Evolutionary conservation across 2,888 invertebrate genomes (phyloP), one percentile per base, ranked within the genome.

Genomic region (Catocala sponsa): DNA sequence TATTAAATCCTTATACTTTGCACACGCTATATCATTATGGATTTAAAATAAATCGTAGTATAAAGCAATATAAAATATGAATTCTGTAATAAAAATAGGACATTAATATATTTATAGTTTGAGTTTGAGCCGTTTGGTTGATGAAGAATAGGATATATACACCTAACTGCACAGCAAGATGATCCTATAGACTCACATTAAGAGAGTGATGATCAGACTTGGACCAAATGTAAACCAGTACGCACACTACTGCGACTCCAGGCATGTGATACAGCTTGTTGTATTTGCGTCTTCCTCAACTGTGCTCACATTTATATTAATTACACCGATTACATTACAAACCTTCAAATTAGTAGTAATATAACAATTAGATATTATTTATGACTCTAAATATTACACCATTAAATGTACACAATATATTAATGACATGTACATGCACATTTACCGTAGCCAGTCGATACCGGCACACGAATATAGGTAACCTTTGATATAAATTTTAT

Each of bases 171-270:
- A 25, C 25, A 25, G 25, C 25, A 25, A 25, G 25, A 25, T 25
- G 25, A 25, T 25, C 25, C 25, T 33, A 32, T 35, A 49, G 4
- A n/a, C 9, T 46, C 11, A 46, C 12, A n/a, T 6, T 43, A 25
- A 13, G 7, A 44, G 35, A 25, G 10, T 44, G 15, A 57, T 58
- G 57, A 57, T 63, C 47, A 81, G 85, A 87, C 81, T 82, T 89
- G 94, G 92, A 94, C 94, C 84, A 84, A 91, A 94, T 92, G 92
- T 92, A 94, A 93, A 93, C 83, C 93, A 92, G 93, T 88, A 85
- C 82, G 88, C 90, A 89, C 88, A 85, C 80, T 68, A 78, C 81
- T 79, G 85, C 84, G 82, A 76, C 86, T 85, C 88, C 89, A 82
- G 86, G 81, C 80, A 83, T 84, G 83, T 82, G 85, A 84, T 84